Conservation (phyloP, 1,140 invertebrate species). For the Zaprionus kolodkinae region DNA sequence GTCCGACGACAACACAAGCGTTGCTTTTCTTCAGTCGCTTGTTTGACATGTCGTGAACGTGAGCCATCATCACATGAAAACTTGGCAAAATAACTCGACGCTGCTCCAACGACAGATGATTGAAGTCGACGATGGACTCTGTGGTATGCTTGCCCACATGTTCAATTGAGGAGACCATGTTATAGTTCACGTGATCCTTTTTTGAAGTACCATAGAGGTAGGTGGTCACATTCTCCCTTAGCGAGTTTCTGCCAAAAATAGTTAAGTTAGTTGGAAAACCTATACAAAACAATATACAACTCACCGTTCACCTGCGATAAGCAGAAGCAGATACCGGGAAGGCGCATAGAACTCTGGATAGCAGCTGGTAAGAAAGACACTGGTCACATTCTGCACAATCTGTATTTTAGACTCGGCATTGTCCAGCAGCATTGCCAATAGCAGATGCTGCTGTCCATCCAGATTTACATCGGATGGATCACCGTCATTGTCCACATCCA, state of each 20-base stretch:
- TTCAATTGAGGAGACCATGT: conserved; percentile 76
- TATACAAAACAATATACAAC: conserved; percentile 44
- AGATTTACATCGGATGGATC: conserved; percentile 78
- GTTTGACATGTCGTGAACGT: conserved; percentile 83
- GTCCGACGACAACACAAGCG: conserved; percentile 86
- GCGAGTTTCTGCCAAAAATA: conserved; percentile 61
- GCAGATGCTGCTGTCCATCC: conserved; percentile 85
- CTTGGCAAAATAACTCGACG: conserved; percentile 81
- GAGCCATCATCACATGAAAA: conserved; percentile 75
- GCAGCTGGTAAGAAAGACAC: conserved; percentile 91
- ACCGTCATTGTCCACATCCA: conserved; percentile 53
- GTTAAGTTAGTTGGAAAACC: neutral
- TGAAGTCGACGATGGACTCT: conserved; percentile 67
- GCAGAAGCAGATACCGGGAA: conserved; percentile 92
- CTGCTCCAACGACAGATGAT: conserved; percentile 76
- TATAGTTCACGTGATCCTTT: conserved; percentile 82
- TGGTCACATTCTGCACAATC: conserved; percentile 92
- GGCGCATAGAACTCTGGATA: conserved; percentile 92
- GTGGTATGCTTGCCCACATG: conserved; percentile 48
- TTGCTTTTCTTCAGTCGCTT: conserved; percentile 81
- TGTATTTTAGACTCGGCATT: conserved; percentile 88
- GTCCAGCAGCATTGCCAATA: conserved; percentile 84
- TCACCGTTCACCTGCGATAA: conserved; percentile 93
- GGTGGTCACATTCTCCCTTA: conserved; percentile 76
- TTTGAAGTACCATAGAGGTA: conserved; percentile 82